Evolutionary conservation across 2,888 invertebrate species (phyloP), one percentile per base, ranked within the genome.

Genomic region (Epinotia brunnichana): DNA sequence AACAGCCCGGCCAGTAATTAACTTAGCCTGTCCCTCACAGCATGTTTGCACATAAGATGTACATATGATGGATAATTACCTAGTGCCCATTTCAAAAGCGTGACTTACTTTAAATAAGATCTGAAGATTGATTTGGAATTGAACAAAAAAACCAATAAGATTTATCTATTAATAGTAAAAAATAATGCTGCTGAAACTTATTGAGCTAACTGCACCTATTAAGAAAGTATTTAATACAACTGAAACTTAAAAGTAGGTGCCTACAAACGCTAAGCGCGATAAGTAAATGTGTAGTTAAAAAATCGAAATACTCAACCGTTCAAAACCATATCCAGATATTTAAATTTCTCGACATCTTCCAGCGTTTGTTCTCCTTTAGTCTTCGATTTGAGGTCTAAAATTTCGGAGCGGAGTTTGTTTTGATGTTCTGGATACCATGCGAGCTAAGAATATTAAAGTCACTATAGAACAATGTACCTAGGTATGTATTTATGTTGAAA

Each of bases 321-420:
- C 0, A 71, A 51, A 15, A 66, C 53, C 70, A 71, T 71, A 51
- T 71, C 82, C 57, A 85, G 78, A 73, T 85, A 87, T 10, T 80
- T 80, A 39, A 85, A 75, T 4, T 78, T 77, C 4, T 74, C 74
- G 1, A 86, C 63, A 9, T 79, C 79, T 2, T 84, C 83, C 59
- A 79, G 79, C 15, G 76, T 69, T 9, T 83, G 70, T 21, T 76
- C 73, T 3, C 79, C 82, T 3, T 77, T 70, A 9, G 76, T 76
- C 1, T 75, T 63, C 2, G 73, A 72, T 13, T 61, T 53, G 59
- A 77, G 76, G 2, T 77, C 77, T n/a, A 70, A 62, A 13, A 86
- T 78, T 74, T 86, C 85, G 0, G 69, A 41, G 39, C 70, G 64
- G 17, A 71, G 59, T 59, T 71, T 71, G 5, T 35, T 1, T 41